Evolutionary conservation across 2,888 invertebrate species (phyloP), one percentile per base, ranked within the genome.

Genomic region (Platycnemis pennipes): DNA sequence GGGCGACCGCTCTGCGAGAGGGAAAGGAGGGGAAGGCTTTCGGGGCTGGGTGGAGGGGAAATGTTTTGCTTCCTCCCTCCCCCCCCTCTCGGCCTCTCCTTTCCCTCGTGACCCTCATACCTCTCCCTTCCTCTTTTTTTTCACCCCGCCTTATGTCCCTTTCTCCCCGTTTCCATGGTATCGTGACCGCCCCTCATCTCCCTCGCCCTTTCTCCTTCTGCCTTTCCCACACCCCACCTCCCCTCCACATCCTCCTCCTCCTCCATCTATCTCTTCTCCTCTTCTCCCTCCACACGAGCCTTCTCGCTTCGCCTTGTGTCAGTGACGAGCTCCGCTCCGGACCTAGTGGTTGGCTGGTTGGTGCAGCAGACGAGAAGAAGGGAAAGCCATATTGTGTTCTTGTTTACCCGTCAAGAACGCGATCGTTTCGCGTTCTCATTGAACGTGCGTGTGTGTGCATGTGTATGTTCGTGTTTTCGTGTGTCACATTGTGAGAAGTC

Each of bases 251-350:
- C 49, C 19, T 49, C 31, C 69, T 69, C 69, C n/a, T 37, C 77
- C n/a, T 37, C 37, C 37, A 11, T 13, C 77, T 37, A 11, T 26
- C 37, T 31, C 77, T 37, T 31, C 37, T 2, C 37, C 37, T 77
- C 69, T 31, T 13, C 69, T 11, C 26, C 77, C 77, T 37, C 26
- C 11, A 37, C 77, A 5, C 31, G 37, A 37, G 37, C 31, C 37
- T 77, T 77, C 37, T 77, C 37, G 77, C 77, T 77, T 37, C 4
- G 77, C 31, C 31, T 11, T 37, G 49, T 49, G 49, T 77, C 77
- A 77, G 77, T 77, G 77, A 77, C 77, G 77, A 77, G 77, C 77
- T 77, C 77, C 37, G 77, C 77, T 77, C 77, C 3, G 31, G 77
- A 77, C 77, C 16, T 13, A 37, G 31, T 37, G 31, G 77, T 77